Evolutionary conservation across 2,113 vertebrate species (phyloP).

Genomic region (Caranx melampygus): DNA sequence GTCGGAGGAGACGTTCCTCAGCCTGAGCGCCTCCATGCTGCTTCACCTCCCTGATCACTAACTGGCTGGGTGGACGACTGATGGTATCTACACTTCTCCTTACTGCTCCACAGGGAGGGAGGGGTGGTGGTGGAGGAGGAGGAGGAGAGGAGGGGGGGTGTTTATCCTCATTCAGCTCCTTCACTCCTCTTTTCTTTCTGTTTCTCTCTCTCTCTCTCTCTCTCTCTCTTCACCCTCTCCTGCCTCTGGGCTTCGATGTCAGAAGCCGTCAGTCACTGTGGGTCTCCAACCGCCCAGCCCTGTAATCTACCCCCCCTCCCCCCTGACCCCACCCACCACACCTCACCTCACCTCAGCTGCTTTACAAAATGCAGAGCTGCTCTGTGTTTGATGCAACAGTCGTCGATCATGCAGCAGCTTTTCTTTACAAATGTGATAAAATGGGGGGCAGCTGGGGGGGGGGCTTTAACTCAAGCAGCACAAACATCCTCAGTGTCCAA

Average conservation of each 20-base stretch:
- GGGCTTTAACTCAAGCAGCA: too few relatives aligned
- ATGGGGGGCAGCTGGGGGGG: too few relatives aligned
- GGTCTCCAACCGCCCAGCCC: constrained; percentile 17
- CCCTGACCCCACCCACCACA: constrained; percentile 52
- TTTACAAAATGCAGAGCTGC: too few relatives aligned
- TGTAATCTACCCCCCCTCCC: background rate
- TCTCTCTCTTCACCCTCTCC: constrained; percentile 28
- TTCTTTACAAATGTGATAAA: too few relatives aligned
- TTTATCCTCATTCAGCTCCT: constrained; percentile 56
- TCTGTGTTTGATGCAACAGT: too few relatives aligned
- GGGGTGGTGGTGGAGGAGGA: too few relatives aligned
- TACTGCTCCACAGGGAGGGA: constrained; percentile 28
- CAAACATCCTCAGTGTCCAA: too few relatives aligned
- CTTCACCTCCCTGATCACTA: constrained; percentile 10
- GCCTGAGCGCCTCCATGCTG: constrained; percentile 42
- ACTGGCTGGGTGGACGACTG: constrained; percentile 8
- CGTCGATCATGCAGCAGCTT: too few relatives aligned
- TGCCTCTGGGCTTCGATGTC: constrained; percentile 65
- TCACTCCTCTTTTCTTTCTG: too few relatives aligned
- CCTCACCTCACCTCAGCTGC: too few relatives aligned
- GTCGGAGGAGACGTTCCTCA: constrained; percentile 75
- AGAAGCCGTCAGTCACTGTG: constrained; percentile 56
- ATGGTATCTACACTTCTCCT: constrained; percentile 21
- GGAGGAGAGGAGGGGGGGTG: too few relatives aligned
- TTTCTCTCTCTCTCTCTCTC: constrained; percentile 35